Evolutionary conservation across 1,140 invertebrate species (phyloP).

Genomic region (Caenorhabditis briggsae): DNA sequence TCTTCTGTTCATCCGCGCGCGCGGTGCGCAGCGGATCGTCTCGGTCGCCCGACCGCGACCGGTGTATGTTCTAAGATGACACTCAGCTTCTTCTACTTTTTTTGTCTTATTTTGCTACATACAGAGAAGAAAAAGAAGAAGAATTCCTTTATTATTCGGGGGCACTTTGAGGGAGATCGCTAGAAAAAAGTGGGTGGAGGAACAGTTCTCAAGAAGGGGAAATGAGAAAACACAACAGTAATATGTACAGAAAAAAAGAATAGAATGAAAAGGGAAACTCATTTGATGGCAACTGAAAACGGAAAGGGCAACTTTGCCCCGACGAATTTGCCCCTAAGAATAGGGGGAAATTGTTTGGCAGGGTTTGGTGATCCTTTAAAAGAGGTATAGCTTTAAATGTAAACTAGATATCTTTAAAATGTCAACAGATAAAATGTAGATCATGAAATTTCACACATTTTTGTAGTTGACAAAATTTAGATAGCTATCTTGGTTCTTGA

Average conservation of each 20-base stretch:
- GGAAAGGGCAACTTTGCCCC: neutral
- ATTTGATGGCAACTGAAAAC: neutral
- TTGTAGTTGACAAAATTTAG: too few species aligned
- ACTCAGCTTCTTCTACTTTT: conserved; percentile 23
- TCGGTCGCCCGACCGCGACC: conserved; percentile 49
- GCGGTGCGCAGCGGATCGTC: conserved; percentile 38
- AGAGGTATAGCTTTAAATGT: neutral
- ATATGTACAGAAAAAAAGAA: conserved; percentile 17
- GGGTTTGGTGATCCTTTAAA: neutral
- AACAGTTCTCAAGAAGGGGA: neutral
- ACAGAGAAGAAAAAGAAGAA: neutral
- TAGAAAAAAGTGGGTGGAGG: neutral
- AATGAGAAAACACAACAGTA: neutral
- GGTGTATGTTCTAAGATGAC: conserved; percentile 11
- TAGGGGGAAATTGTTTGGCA: too few species aligned
- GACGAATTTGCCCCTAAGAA: too few species aligned
- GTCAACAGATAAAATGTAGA: too few species aligned
- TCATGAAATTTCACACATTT: too few species aligned
- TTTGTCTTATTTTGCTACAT: neutral
- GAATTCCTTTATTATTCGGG: neutral
- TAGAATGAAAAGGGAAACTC: neutral
- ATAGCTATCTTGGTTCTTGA: too few species aligned
- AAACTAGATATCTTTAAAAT: too few species aligned
- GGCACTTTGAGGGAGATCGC: neutral
- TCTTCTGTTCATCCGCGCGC: neutral